Percentiles rank a stretch among this genome's conserved stretches.
These are phyloP conservation scores for rat (Rattus norvegicus) DNA, from an alignment of 2,113 vertebrate species.

Conservation along the genomic window GRCr8 NC_086025.1:57212501-57213000, in stretches of 20 bases:
- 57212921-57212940: slow-evolving; percentile 43
- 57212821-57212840: not conserved
- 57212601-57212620: not conserved
- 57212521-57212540: not conserved
- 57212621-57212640: not conserved
- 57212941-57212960: not conserved
- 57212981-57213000: slow-evolving; percentile 12
- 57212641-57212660: not conserved
- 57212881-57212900: not conserved
- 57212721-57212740: too few relatives aligned
- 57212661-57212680: not conserved
- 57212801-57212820: not conserved
- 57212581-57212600: slow-evolving; percentile 23
- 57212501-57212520: not conserved
- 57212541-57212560: slow-evolving; percentile 3
- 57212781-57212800: not conserved
- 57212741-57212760: not conserved
- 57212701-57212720: not conserved
- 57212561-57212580: not conserved
- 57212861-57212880: not conserved
- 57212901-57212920: not conserved
- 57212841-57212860: too few relatives aligned
- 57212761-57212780: not conserved
- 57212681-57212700: too few relatives aligned
- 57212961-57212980: not conserved